phyloP scores from a whole-genome alignment of 2,113 vertebrate species.

The Eonycteris spelaea region DNA sequence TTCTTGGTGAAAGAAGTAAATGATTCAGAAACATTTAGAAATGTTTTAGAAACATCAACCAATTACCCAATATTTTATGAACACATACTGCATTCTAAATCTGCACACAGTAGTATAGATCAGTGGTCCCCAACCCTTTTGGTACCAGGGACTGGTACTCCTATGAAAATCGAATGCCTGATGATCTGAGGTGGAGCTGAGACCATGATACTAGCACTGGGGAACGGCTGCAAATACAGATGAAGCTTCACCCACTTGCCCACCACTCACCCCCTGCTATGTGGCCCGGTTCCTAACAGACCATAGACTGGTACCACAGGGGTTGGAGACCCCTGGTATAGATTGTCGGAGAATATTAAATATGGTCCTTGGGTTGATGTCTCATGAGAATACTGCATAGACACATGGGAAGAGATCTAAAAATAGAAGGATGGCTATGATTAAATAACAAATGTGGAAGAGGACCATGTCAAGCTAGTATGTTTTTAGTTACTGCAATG shows the following conservation, averaged over 20 bases:
- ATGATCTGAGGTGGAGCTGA: too few species aligned
- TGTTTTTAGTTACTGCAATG: not conserved
- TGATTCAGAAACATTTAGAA: not conserved
- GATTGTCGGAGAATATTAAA: conserved; percentile 27
- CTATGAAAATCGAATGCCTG: too few species aligned
- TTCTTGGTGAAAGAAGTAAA: not conserved
- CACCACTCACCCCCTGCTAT: too few species aligned
- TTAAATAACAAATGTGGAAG: not conserved
- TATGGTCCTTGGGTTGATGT: conserved; percentile 9
- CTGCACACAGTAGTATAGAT: not conserved
- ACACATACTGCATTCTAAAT: not conserved
- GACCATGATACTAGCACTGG: too few species aligned
- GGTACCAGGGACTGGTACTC: too few species aligned
- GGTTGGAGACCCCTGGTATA: not conserved
- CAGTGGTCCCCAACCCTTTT: too few species aligned
- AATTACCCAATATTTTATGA: conserved; percentile 46
- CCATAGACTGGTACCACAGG: too few species aligned
- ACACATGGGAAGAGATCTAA: not conserved
- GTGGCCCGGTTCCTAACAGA: too few species aligned
- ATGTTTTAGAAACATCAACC: conserved; percentile 27
- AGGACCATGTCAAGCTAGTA: not conserved
- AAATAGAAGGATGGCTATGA: not conserved
- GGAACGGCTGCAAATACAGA: too few species aligned
- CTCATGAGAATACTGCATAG: not conserved
- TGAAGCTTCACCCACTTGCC: too few species aligned